Evolutionary conservation across 2,888 invertebrate genomes (phyloP), one percentile per base, ranked within the genome.

Genomic region (Parnassius orleans): DNA sequence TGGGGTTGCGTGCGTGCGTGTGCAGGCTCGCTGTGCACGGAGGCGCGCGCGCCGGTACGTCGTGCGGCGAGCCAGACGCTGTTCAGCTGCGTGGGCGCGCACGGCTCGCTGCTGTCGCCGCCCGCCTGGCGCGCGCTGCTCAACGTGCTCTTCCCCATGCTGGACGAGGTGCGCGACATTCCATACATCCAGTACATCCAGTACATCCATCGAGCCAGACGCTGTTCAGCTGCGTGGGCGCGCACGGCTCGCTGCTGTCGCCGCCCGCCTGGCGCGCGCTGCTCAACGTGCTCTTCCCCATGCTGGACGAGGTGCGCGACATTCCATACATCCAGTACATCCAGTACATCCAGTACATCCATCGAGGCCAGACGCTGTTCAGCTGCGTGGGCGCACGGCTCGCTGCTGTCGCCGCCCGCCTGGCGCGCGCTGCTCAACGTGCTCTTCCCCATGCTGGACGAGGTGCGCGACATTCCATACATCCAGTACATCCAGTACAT

Each of bases 21-120:
- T 41, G 1, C 66, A 95, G 95, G 96, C 52, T 97, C 97, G 79
- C 90, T 99, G 48, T 99, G 99, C 79, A 98, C 99, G 52, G 99
- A 99, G 85, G 91, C 96, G 10, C 94, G 99, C 24, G 99, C 99
- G 0, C 98, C 99, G 0, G 98, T 99, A 0, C 94, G 99, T 7
- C 98, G 99, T 87, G 98, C 98, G 7, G 98, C 99, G 9, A 97
- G 98, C 54, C 99, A 99, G 92, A 99, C 99, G 0, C 90, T 99
- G 61, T 99, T 99, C 90, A 98, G 98, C 56, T 99, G 99, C 15
- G 97, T 99, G 79, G 96, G 98, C 1, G 98, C 99, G 0, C 99
- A 99, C 88, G 98, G 98, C 44, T 94, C 95, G 53, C 93, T 98
- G 64, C 92, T 99, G 41, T 95, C 96, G 83, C 94, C 95, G 64